Percentiles rank a stretch among this genome's conserved stretches.
Conservation (phyloP, 2,888 invertebrate species). For the Onchidella celtica region DNA sequence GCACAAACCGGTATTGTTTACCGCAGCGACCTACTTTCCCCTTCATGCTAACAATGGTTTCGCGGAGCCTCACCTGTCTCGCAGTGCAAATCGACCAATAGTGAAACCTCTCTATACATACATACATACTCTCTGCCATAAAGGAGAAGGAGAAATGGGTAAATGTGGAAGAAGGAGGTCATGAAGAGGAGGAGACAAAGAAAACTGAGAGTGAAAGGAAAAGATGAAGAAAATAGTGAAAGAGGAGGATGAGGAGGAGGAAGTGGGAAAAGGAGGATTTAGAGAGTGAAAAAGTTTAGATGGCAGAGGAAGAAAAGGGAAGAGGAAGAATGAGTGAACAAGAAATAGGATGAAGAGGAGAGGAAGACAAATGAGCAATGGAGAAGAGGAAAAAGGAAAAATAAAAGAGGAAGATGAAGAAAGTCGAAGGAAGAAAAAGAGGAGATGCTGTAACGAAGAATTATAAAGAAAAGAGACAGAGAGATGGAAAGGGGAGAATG, state of each 20-base stretch:
- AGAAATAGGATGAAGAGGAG: neutral
- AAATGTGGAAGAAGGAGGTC: neutral
- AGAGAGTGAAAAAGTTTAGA: neutral
- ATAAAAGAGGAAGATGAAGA: neutral
- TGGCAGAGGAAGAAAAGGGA: neutral
- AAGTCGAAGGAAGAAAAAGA: neutral
- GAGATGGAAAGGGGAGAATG: neutral
- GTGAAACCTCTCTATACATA: no score
- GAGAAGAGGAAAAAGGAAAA: neutral
- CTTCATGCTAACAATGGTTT: no score
- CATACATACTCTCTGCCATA: no score
- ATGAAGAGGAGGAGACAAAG: neutral
- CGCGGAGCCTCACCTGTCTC: no score
- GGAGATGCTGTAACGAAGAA: neutral
- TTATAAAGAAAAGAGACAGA: neutral
- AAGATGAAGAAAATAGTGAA: neutral
- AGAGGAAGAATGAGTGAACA: neutral
- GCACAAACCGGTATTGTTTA: no score
- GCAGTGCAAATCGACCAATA: no score
- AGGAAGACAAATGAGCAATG: neutral
- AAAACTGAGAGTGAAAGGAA: neutral
- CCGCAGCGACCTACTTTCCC: no score
- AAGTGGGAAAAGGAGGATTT: neutral
- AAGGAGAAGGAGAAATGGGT: no score
- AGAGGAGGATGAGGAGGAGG: neutral